Base-by-base conservation (phyloP, 64 coral and sea anemone species). In the Pocillopora verrucosa region DNA sequence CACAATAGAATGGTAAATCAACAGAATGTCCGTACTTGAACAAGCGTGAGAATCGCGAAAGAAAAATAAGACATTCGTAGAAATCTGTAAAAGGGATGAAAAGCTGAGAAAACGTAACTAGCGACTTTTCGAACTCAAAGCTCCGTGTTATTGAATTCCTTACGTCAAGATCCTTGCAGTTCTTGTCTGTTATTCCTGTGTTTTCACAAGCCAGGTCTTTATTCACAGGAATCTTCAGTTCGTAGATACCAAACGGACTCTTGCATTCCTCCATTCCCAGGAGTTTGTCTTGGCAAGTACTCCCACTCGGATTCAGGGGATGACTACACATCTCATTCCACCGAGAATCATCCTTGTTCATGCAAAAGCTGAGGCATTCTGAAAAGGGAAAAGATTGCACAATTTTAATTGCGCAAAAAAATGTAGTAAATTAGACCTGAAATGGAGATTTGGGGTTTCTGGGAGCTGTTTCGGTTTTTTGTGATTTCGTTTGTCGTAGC, bases 111-210 rank as follows among this genome's bases (percentile, higher is more conserved):
- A 3, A 51, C 3, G 41, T 0, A 51, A 51, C 41, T 4, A 51
- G 41, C 3, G 41, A 51, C 7, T 51, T 51, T 51, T 51, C 41
- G 7, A 51, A 51, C 41, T 4, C 41, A 51, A 51, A 51, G 41
- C 41, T 51, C 41, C 16, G 61, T 15, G 2, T 63, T 63, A 13
- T 63, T 15, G 22, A 20, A 67, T 16, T 22, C 45, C 75, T 77
- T 11, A 77, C 75, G 22, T 77, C 75, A 5, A 77, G 16, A 36
- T 77, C 75, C 56, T 77, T 77, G 22, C 75, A 77, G 36, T 77
- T 77, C 9, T 16, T 77, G 75, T 77, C 36, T 77, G 5, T 77
- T 45, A 77, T 58, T 14, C 41, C 19, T 12, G 37, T 15, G 34
- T 9, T 22, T 16, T 14, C 56, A 56, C 37, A 77, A 20, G 37